These are phyloP conservation scores for Drosophila nigrodunni DNA, from an alignment of 1,140 invertebrate species.

Conservation along the genomic window DNA sequence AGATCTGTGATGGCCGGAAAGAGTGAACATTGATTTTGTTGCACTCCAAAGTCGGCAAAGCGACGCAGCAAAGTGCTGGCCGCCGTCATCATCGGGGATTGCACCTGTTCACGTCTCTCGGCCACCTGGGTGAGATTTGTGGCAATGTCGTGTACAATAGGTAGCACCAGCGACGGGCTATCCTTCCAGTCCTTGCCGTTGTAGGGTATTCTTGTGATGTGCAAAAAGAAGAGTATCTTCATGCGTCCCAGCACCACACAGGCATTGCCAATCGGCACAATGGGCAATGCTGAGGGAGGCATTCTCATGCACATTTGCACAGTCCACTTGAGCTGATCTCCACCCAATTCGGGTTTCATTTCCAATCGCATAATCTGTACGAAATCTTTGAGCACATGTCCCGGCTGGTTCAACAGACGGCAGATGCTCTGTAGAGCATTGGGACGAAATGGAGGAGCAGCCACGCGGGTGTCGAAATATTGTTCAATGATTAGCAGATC, in stretches of 20 bases:
- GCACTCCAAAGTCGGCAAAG: slow-evolving; percentile 87
- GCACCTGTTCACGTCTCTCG: slow-evolving; percentile 90
- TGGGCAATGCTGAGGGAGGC: slow-evolving; percentile 92
- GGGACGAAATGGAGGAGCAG: slow-evolving; percentile 94
- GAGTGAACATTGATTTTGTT: slow-evolving; percentile 92
- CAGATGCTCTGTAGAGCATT: slow-evolving; percentile 94
- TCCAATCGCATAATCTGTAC: slow-evolving; percentile 94
- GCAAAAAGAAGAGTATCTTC: slow-evolving; percentile 96
- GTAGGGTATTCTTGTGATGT: slow-evolving; percentile 90
- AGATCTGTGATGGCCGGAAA: slow-evolving; percentile 95
- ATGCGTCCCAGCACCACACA: slow-evolving; percentile 92
- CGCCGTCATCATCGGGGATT: slow-evolving; percentile 87
- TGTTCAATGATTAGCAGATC: slow-evolving; percentile 94
- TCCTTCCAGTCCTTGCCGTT: slow-evolving; percentile 88
- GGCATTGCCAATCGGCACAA: slow-evolving; percentile 93
- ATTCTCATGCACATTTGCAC: slow-evolving; percentile 96
- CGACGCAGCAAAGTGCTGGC: slow-evolving; percentile 89
- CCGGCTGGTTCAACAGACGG: slow-evolving; percentile 92
- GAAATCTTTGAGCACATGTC: slow-evolving; percentile 95
- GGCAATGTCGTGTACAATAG: slow-evolving; percentile 94
- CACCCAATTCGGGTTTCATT: slow-evolving; percentile 88
- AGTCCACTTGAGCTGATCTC: slow-evolving; percentile 90
- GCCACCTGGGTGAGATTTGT: slow-evolving; percentile 94
- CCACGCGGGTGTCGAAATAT: slow-evolving; percentile 96
- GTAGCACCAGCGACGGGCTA: slow-evolving; percentile 92